Evolutionary conservation across 2,888 invertebrate species (phyloP).

Genomic region (Catocala nupta): DNA sequence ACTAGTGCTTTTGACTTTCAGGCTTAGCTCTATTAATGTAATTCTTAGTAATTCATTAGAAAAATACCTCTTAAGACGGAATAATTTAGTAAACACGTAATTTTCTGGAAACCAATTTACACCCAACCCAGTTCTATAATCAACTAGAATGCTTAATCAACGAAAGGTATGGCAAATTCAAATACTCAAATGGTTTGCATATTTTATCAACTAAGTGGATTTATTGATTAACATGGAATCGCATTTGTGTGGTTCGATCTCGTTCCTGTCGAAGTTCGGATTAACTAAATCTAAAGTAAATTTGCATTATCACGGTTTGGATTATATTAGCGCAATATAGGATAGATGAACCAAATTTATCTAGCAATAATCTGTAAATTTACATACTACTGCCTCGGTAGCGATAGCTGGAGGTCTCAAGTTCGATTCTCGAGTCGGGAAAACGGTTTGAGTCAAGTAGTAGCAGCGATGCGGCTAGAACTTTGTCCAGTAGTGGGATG

Average conservation of each 20-base stretch:
- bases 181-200: conserved; percentile 36
- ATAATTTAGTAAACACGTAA: conserved; percentile 13
- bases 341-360: no score
- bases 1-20: no score
- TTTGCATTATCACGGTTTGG: neutral
- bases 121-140: conserved; percentile 25
- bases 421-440: no score
- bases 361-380: no score
- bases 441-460: no score
- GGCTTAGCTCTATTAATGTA: neutral
- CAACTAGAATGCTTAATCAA: conserved; percentile 42
- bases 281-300: conserved; percentile 12
- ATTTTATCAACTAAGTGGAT: conserved; percentile 47
- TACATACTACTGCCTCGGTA: no score
- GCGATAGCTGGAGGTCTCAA: no score
- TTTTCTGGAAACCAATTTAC: conserved; percentile 12
- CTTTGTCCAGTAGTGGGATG: no score
- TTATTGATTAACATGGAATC: conserved; percentile 43
- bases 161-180: conserved; percentile 40
- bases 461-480: no score
- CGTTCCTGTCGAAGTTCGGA: conserved; percentile 13
- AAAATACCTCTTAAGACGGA: neutral
- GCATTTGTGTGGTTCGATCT: conserved; percentile 27
- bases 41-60: conserved; percentile 3
- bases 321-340: neutral